Conservation (phyloP, 2,113 vertebrate genomes). For the Chlorocebus sabaeus region DNA sequence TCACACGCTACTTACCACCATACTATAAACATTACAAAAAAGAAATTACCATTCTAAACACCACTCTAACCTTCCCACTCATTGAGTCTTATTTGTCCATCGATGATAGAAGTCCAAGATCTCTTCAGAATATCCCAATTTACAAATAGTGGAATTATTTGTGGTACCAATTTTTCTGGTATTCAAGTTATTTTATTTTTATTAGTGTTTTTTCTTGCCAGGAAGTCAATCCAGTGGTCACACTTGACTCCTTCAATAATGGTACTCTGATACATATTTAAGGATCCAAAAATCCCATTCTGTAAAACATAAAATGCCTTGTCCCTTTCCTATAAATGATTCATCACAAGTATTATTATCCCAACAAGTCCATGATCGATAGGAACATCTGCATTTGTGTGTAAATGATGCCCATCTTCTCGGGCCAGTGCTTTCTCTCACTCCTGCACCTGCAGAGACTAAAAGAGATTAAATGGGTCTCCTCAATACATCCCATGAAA, state of each 20-base stretch:
- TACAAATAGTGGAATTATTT: neutral
- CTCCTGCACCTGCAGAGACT: slow-evolving; percentile 56
- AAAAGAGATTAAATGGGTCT: slow-evolving; percentile 59
- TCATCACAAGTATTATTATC: slow-evolving; percentile 68
- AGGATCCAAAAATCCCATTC: slow-evolving; percentile 21
- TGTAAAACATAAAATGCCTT: slow-evolving; percentile 58
- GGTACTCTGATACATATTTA: neutral
- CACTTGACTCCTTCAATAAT: slow-evolving; percentile 11
- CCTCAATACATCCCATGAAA: slow-evolving; percentile 72
- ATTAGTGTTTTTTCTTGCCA: neutral
- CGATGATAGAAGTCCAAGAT: neutral
- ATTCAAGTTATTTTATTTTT: neutral
- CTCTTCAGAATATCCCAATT: neutral
- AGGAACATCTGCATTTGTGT: slow-evolving; percentile 80
- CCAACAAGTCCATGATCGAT: slow-evolving; percentile 63
- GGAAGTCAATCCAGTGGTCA: neutral
- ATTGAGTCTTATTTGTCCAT: neutral
- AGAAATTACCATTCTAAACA: neutral
- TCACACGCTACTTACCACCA: neutral
- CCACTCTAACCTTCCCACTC: neutral
- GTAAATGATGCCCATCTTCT: slow-evolving; percentile 52
- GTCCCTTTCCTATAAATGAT: slow-evolving; percentile 64
- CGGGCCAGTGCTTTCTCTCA: slow-evolving; percentile 52
- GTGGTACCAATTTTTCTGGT: neutral
- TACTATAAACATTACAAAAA: neutral